Conservation (phyloP, 2,113 vertebrate species). For the Campylomormyrus numenius region DNA sequence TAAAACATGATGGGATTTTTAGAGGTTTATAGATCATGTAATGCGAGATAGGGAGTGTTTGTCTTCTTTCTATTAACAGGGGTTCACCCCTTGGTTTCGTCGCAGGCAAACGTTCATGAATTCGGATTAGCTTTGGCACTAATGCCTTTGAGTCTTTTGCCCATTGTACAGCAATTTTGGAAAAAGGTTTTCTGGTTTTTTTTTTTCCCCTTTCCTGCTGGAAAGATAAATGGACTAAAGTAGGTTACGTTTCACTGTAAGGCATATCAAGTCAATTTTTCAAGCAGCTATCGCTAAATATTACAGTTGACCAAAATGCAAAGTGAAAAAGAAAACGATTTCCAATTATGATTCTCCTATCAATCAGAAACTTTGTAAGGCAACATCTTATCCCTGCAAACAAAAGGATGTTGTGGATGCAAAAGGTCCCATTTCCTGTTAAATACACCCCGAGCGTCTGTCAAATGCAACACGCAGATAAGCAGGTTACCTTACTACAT, state of each 20-base stretch:
- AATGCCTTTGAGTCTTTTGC: slow-evolving; percentile 21
- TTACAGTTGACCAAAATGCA: slow-evolving; percentile 1
- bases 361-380: slow-evolving; percentile 34
- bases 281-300: background rate
- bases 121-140: slow-evolving; percentile 18
- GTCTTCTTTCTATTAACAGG: slow-evolving; percentile 15
- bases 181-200: slow-evolving; percentile 22
- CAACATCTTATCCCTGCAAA: slow-evolving; percentile 31
- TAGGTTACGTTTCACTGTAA: slow-evolving; percentile 33
- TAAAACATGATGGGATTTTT: slow-evolving; percentile 26
- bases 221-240: slow-evolving; percentile 29
- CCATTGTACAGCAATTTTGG: slow-evolving; percentile 30
- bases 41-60: slow-evolving; percentile 14
- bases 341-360: slow-evolving; percentile 29
- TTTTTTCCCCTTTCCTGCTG: background rate
- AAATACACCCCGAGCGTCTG: background rate
- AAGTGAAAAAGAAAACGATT: slow-evolving; percentile 14
- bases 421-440: background rate
- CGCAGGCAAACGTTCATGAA: slow-evolving; percentile 15
- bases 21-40: slow-evolving; percentile 26
- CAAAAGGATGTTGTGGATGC: slow-evolving; percentile 22
- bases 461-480: slow-evolving; percentile 15
- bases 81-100: slow-evolving; percentile 22
- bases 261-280: slow-evolving; percentile 38
- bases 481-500: slow-evolving; percentile 11